Percentiles rank a stretch among this genome's conserved stretches.
These are phyloP conservation scores for Papilio polyxenes DNA, from an alignment of 1,140 invertebrate species.

Conservation along the genomic window DNA sequence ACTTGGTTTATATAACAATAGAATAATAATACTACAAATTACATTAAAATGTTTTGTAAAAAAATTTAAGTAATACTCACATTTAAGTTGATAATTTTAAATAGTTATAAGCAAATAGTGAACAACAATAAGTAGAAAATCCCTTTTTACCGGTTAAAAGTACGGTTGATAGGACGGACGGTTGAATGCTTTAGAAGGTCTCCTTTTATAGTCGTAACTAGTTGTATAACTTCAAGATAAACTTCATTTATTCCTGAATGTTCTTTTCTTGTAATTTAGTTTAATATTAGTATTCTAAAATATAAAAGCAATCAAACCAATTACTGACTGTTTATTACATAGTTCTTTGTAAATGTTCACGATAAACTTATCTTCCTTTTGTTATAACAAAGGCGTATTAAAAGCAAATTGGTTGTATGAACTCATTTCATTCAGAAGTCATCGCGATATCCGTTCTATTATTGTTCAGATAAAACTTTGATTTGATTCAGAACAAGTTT, in stretches of 20 bases:
- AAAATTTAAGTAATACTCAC: no score
- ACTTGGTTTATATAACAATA: not conserved
- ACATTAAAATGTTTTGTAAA: not conserved
- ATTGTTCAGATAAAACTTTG: conserved; percentile 76
- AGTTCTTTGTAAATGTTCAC: not conserved
- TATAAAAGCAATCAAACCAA: not conserved
- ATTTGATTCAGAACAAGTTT: conserved; percentile 74
- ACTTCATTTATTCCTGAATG: not conserved
- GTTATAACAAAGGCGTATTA: conserved; percentile 12
- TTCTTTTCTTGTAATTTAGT: no score
- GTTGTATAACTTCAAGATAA: not conserved
- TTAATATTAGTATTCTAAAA: not conserved
- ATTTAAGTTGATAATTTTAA: no score
- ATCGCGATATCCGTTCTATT: conserved; percentile 74
- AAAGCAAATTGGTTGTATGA: conserved; percentile 47
- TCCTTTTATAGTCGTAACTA: not conserved
- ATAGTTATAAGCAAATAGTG: no score
- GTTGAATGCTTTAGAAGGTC: not conserved
- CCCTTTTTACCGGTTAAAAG: no score
- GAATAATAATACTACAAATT: not conserved
- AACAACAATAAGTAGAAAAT: no score
- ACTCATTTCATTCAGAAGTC: conserved; percentile 54
- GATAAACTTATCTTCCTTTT: not conserved
- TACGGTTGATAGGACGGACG: no score
- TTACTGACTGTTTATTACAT: not conserved